Percentiles rank a stretch among this genome's conserved stretches.
Conservation (phyloP, 2,888 invertebrate species). For the Epinotia demarniana region DNA sequence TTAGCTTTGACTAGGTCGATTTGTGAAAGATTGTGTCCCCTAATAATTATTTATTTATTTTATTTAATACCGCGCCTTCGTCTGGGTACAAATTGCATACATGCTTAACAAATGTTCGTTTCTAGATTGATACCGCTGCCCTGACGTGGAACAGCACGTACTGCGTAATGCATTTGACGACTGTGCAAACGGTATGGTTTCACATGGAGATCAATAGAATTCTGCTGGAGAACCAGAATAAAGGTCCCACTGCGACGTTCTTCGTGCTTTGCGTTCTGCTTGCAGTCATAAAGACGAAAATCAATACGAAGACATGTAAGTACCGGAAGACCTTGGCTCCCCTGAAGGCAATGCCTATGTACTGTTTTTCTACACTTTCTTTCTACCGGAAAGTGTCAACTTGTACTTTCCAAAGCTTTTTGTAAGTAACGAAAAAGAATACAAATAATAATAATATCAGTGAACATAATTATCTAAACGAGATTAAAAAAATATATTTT, state of each 20-base stretch:
- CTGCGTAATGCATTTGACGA: slow-evolving; percentile 50
- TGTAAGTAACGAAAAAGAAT: too few species aligned
- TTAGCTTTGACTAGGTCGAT: too few species aligned
- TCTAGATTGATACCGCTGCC: slow-evolving; percentile 59
- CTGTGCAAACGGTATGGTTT: slow-evolving; percentile 45
- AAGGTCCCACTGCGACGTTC: slow-evolving; percentile 46
- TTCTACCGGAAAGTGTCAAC: too few species aligned
- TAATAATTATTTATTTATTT: too few species aligned
- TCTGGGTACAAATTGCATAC: neutral
- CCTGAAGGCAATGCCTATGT: neutral
- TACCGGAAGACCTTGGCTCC: slow-evolving; percentile 26
- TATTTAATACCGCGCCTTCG: too few species aligned
- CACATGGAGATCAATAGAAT: slow-evolving; percentile 49
- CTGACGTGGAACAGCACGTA: slow-evolving; percentile 62
- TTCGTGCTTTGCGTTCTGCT: slow-evolving; percentile 58
- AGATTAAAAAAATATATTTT: too few species aligned
- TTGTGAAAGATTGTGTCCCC: too few species aligned
- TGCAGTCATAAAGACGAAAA: slow-evolving; percentile 56
- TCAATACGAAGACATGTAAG: slow-evolving; percentile 57
- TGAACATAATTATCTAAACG: too few species aligned
- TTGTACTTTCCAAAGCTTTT: too few species aligned
- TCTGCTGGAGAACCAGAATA: slow-evolving; percentile 39
- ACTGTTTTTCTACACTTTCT: too few species aligned
- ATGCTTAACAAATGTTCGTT: neutral
- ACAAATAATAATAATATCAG: too few species aligned